Conservation (phyloP, 2,797 vertebrate species). For the Sylvilagus floridanus region DNA sequence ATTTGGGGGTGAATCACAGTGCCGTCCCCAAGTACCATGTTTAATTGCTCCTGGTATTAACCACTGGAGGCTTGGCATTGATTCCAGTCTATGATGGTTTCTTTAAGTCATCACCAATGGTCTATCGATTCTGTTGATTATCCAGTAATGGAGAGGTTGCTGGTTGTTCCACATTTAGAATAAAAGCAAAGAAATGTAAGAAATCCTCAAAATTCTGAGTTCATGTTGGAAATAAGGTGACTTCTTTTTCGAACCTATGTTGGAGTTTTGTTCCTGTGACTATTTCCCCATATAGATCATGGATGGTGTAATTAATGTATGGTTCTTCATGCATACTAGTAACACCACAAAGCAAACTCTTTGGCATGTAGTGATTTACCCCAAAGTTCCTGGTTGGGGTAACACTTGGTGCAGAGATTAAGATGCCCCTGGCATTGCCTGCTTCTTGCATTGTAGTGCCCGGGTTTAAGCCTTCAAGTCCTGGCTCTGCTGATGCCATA, state of each 20-base stretch:
- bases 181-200: neutral
- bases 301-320: no score
- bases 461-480: no score
- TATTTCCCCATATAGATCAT: neutral
- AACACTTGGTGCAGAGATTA: no score
- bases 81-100: neutral
- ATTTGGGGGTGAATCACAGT: no score
- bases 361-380: neutral
- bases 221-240: neutral
- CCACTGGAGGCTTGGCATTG: neutral
- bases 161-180: neutral
- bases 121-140: neutral
- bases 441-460: no score
- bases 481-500: no score
- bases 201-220: neutral
- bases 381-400: no score
- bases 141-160: neutral
- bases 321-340: no score
- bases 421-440: no score
- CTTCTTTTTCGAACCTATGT: neutral
- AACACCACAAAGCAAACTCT: neutral
- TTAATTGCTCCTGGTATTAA: neutral
- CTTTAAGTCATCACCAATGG: accelerated
- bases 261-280: neutral
- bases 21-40: neutral